Evolutionary conservation across 2,888 invertebrate genomes (phyloP), one percentile per base, ranked within the genome.

Genomic region (Cataglyphis altisquamis): DNA sequence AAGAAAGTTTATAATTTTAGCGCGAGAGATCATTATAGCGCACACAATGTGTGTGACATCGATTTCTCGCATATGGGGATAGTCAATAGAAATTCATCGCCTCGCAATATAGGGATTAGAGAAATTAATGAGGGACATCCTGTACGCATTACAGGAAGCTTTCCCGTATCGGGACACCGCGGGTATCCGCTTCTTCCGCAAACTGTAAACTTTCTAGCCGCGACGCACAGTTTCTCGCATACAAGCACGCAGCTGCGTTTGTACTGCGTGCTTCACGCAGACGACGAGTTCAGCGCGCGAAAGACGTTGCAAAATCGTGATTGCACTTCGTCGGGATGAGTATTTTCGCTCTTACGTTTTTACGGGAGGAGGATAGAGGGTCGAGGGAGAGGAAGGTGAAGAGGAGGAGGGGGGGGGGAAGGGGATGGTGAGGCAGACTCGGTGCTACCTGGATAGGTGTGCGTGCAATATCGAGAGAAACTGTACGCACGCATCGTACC

Each of bases 151-250:
- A n/a, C 10, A 63, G 67, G 67, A 67, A 67, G 67, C 29, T 55
- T 66, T 75, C 66, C 25, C 75, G 52, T 39, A 25, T 25, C 39
- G 66, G 75, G 15, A 15, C n/a, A 36, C 1, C 29, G 60, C 18
- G 36, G 45, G 9, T 66, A 55, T 67, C 67, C 36, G 55, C 29
- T 67, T 55, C 67, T 77, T 67, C 55, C 77, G 41, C n/a, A 62
- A 32, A 73, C 73, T 73, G 63, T 25, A 15, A n/a, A 77, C 77
- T 77, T 77, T 77, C 67, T 77, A 62, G 36, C 77, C n/a, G n/a
- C 55, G 66, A 36, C 32, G 32, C 32, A 45, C 25, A 10, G 25
- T 78, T 78, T 70, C 70, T 70, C 45, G 18, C 67, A n/a, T 32
- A 32, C 29, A 41, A 41, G n/a, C 55, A 67, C 52, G 68, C 21